phyloP scores from a whole-genome alignment of 1,140 invertebrate genomes.

The Pachyrhynchus sulphureomaculatus region DNA sequence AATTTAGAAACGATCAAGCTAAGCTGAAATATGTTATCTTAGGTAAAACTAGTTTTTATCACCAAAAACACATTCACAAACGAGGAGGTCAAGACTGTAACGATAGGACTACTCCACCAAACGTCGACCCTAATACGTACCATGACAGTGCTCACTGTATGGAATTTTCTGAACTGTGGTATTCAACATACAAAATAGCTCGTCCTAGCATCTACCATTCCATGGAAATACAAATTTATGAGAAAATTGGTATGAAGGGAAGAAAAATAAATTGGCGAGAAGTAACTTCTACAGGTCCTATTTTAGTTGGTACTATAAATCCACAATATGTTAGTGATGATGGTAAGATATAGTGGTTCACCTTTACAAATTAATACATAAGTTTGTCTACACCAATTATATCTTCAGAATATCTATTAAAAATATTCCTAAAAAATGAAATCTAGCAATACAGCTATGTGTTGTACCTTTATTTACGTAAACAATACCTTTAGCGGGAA shows the following conservation, averaged over 20 bases:
- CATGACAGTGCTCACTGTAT: constrained; percentile 57
- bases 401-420: too few relatives aligned
- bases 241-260: constrained; percentile 47
- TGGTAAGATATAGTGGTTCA: constrained; percentile 5
- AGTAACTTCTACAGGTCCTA: constrained; percentile 43
- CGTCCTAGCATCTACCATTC: constrained; percentile 50
- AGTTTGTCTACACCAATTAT: too few relatives aligned
- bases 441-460: too few relatives aligned
- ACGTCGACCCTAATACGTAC: constrained; percentile 50
- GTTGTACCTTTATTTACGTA: too few relatives aligned
- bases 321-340: constrained; percentile 28
- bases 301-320: constrained; percentile 37
- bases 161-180: constrained; percentile 57
- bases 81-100: constrained; percentile 55
- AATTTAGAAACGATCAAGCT: too few relatives aligned
- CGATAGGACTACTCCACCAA: constrained; percentile 48
- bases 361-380: too few relatives aligned
- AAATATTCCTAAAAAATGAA: too few relatives aligned
- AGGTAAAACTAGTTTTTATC: too few relatives aligned
- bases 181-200: constrained; percentile 51
- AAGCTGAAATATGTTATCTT: too few relatives aligned
- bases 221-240: constrained; percentile 52
- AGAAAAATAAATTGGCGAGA: constrained; percentile 50
- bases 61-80: constrained; percentile 24
- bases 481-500: too few relatives aligned